A percentile compares a stretch with the other conserved stretches of the same genome.
Conservation (phyloP, 2,113 vertebrate species). For the Proteles cristata region DNA sequence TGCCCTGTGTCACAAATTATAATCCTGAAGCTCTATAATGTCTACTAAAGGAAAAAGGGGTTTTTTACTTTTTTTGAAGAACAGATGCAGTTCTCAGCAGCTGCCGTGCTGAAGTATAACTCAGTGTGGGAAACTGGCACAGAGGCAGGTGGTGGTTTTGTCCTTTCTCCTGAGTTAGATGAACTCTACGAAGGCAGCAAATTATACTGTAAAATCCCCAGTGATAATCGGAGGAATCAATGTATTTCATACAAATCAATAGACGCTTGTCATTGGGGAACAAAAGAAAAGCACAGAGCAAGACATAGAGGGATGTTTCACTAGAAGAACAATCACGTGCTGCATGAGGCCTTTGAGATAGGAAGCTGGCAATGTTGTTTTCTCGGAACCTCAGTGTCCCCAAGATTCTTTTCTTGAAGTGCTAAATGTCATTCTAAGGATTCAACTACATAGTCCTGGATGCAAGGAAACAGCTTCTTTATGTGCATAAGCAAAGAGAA, state of each 20-base stretch:
- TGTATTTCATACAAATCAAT: background rate
- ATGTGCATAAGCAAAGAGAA: background rate
- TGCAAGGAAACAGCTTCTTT: background rate
- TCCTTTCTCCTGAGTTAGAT: slow-evolving; percentile 1
- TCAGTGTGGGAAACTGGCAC: background rate
- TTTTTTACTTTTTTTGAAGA: slow-evolving; percentile 24
- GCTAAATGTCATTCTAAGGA: background rate
- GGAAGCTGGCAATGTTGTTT: background rate
- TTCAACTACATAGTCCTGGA: background rate
- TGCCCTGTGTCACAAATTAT: background rate
- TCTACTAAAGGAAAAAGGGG: background rate
- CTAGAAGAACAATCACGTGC: background rate
- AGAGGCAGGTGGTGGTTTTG: background rate
- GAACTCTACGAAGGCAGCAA: background rate
- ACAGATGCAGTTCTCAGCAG: slow-evolving; percentile 4
- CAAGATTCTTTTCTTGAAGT: background rate
- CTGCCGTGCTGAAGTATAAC: slow-evolving; percentile 3
- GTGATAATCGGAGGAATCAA: background rate
- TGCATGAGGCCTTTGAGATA: background rate
- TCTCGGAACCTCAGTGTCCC: background rate
- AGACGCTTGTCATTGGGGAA: background rate
- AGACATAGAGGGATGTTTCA: background rate
- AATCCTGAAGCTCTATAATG: background rate
- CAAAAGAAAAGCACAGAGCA: background rate
- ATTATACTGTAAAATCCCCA: background rate